Base-by-base conservation (phyloP, 2,888 invertebrate genomes). In the Parthenolecanium corni region DNA sequence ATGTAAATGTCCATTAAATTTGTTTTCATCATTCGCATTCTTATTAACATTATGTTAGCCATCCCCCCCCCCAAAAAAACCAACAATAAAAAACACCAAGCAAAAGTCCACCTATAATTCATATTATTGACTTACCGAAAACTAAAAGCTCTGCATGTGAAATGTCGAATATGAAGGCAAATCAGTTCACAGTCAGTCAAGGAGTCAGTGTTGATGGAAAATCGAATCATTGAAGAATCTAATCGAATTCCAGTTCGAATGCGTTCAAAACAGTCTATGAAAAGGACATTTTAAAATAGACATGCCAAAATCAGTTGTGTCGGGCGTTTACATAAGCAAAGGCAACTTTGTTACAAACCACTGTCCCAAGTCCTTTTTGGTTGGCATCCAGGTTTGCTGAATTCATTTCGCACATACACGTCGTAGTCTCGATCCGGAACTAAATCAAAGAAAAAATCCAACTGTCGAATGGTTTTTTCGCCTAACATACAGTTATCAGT, bases 111-210 rank as follows among this genome's bases (percentile, higher is more conserved):
- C n/a, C n/a, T n/a, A n/a, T n/a, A n/a, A n/a, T n/a, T n/a, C n/a
- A n/a, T n/a, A n/a, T n/a, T 31, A 31, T 31, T 31, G 31, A 31
- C 31, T 67, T 72, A 85, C 84, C 84, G 79, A 70, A 80, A 89
- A 68, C 87, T 86, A 69, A 88, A 89, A 5, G 86, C 85, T 56
- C 88, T 79, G 70, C 89, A 89, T 56, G 85, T 84, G 74, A 89
- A 89, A 42, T 80, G 80, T 0, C 76, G 78, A 0, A 85, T 79
- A n/a, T 81, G 76, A 4, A 88, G 80, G 69, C 89, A 89, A 68
- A 86, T 86, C 9, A 85, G 78, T 71, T 89, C 87, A 69, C 89
- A 89, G 20, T 89, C 86, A 0, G 86, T 86, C 2, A 88, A 78
- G 0, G 84, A 83, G 5, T 82, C 80, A 0, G 82, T 84, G 0